These are phyloP conservation scores for Lagopus muta DNA, from an alignment of 2,113 vertebrate genomes.

Conservation along the genomic window DNA sequence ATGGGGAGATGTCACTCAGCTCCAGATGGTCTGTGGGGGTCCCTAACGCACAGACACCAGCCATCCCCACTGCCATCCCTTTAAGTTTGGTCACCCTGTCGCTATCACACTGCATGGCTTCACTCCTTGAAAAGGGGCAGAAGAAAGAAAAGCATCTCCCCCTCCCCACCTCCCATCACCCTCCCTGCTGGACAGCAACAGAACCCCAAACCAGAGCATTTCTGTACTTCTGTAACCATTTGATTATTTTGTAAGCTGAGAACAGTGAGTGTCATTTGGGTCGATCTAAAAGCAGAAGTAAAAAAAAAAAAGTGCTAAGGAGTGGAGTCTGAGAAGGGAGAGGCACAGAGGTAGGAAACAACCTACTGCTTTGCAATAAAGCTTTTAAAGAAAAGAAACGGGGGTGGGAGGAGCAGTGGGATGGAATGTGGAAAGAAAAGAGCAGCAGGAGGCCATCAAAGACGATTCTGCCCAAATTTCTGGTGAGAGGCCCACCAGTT, in stretches of 20 bases:
- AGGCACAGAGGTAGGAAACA: slow-evolving; percentile 25
- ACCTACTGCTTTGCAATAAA: slow-evolving; percentile 57
- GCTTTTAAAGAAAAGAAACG: slow-evolving; percentile 45
- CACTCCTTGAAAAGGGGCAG: neutral
- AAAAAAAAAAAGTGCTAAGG: neutral
- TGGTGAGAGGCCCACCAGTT: slow-evolving; percentile 41
- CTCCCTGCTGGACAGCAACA: neutral
- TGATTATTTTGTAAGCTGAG: slow-evolving; percentile 25
- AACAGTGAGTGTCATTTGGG: neutral
- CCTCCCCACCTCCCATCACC: no score
- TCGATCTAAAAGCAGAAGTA: neutral
- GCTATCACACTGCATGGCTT: neutral
- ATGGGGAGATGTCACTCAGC: neutral
- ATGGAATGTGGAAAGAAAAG: slow-evolving; percentile 30
- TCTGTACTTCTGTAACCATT: neutral
- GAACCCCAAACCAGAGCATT: neutral
- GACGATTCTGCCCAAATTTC: slow-evolving; percentile 52
- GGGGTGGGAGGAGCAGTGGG: neutral
- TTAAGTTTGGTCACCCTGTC: neutral
- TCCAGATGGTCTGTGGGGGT: neutral
- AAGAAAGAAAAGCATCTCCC: neutral
- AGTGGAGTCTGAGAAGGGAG: neutral
- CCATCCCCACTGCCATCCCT: neutral
- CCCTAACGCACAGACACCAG: neutral
- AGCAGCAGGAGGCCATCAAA: slow-evolving; percentile 62